Percentiles rank a stretch among this genome's conserved stretches.
These are phyloP conservation scores for Aporrectodea caliginosa DNA, from an alignment of 1,140 invertebrate species.

Conservation along the genomic window DNA sequence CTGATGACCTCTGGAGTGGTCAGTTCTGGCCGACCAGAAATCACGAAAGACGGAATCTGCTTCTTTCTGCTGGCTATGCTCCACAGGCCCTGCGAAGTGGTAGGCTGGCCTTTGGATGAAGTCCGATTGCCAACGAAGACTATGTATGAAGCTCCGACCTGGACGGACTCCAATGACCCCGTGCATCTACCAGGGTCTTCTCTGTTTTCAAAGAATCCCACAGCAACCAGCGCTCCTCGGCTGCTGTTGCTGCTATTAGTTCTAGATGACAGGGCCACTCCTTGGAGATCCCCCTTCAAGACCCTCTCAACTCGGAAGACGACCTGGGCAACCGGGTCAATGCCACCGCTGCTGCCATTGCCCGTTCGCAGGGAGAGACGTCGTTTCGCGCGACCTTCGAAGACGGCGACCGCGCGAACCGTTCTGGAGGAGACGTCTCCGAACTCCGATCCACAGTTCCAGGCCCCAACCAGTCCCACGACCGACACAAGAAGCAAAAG, in stretches of 20 bases:
- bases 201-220: neutral
- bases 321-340: neutral
- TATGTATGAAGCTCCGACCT: neutral
- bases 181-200: neutral
- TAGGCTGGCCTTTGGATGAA: neutral
- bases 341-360: neutral
- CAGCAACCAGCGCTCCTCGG: neutral
- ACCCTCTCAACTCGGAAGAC: neutral
- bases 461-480: neutral
- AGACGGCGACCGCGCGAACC: neutral
- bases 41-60: neutral
- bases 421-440: neutral
- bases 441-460: neutral
- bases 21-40: neutral
- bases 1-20: neutral
- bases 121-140: neutral
- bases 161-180: neutral
- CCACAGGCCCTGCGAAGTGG: neutral
- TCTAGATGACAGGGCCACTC: no score
- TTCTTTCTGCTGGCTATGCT: neutral
- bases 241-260: no score
- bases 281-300: neutral
- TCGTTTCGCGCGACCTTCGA: neutral
- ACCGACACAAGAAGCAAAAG: neutral
- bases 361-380: neutral